These are phyloP conservation scores for Drosophila prosaltans DNA, from an alignment of 1,140 invertebrate species.

Conservation along the genomic window DNA sequence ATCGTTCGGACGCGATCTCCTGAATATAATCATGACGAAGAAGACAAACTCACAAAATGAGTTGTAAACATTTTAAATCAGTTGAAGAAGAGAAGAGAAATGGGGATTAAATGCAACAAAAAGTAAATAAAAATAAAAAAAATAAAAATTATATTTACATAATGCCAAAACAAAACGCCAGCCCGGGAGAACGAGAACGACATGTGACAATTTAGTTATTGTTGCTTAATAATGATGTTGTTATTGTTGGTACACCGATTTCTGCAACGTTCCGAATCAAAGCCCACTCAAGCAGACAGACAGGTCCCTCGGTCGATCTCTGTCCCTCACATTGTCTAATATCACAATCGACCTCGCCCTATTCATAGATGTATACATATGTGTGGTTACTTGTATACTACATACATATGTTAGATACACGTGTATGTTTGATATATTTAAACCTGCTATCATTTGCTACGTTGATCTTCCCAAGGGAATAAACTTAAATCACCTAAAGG, in stretches of 20 bases:
- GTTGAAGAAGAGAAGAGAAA: conserved; percentile 30
- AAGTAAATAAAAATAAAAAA: conserved; percentile 35
- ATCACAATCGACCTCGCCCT: neutral
- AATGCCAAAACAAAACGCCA: conserved; percentile 52
- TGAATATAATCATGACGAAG: neutral
- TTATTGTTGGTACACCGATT: conserved; percentile 25
- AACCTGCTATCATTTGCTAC: neutral
- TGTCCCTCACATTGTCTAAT: conserved; percentile 19
- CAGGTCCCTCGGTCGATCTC: conserved; percentile 15
- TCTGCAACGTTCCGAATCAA: conserved; percentile 30
- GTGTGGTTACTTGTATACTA: neutral
- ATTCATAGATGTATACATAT: neutral
- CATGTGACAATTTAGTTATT: conserved; percentile 62
- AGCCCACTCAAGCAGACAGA: conserved; percentile 50
- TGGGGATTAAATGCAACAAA: conserved; percentile 6
- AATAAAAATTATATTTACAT: conserved; percentile 50
- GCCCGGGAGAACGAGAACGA: conserved; percentile 19
- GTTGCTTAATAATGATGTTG: conserved; percentile 23
- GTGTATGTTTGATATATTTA: neutral
- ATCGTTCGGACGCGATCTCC: neutral
- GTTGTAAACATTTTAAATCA: conserved; percentile 51
- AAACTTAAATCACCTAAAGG: neutral
- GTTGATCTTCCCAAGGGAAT: neutral
- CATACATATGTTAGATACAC: neutral
- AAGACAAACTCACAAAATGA: conserved; percentile 22